A percentile compares a stretch with the other conserved stretches of the same genome.
These are phyloP conservation scores for Nyctereutes procyonoides DNA, from an alignment of 2,113 vertebrate genomes.

Conservation along the genomic window DNA sequence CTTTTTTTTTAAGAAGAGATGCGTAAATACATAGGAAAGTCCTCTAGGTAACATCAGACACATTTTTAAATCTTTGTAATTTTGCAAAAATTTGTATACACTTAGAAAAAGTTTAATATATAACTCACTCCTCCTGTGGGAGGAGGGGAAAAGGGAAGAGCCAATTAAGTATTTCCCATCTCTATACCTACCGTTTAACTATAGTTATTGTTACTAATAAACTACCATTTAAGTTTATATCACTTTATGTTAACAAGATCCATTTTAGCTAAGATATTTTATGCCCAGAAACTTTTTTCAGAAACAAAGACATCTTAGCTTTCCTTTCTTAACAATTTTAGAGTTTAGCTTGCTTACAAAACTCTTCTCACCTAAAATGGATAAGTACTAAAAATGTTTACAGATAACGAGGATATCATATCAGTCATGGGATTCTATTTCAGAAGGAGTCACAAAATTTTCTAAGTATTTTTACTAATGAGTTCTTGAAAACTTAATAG, in stretches of 20 bases:
- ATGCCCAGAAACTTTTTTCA: background rate
- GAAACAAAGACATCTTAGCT: background rate
- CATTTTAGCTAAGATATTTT: background rate
- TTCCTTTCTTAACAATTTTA: background rate
- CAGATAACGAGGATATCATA: background rate
- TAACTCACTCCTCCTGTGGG: background rate
- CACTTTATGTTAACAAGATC: background rate
- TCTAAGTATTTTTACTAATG: background rate
- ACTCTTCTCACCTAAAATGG: background rate
- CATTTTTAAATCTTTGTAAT: background rate
- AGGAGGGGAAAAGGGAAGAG: background rate
- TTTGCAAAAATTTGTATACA: conserved; percentile 17
- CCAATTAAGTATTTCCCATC: background rate
- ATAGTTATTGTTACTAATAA: background rate
- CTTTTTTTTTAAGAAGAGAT: background rate
- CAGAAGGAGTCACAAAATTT: background rate
- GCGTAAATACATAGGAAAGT: background rate
- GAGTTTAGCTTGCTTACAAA: background rate
- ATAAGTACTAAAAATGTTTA: background rate
- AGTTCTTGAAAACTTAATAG: background rate
- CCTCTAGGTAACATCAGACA: background rate
- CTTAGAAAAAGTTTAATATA: background rate
- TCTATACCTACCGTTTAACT: background rate
- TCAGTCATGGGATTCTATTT: background rate
- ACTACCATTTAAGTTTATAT: background rate